These are phyloP conservation scores for Argya squamiceps DNA, from an alignment of 2,797 vertebrate species.

Conservation along the genomic window DNA sequence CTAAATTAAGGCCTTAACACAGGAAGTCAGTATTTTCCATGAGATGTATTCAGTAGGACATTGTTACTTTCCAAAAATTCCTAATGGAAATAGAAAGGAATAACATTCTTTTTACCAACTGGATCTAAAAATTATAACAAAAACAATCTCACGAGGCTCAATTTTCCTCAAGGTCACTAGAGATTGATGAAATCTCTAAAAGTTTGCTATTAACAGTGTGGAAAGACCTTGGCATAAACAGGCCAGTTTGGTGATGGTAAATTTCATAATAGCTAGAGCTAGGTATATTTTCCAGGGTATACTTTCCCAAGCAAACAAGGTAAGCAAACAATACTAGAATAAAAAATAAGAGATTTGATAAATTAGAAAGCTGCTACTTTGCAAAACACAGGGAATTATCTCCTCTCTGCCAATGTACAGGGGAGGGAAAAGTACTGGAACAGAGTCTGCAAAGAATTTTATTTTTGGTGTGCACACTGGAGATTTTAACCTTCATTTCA, in stretches of 20 bases:
- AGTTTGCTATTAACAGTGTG: background rate
- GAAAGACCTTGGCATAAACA: background rate
- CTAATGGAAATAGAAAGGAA: background rate
- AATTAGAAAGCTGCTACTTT: background rate
- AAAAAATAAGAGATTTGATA: background rate
- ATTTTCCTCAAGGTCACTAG: background rate
- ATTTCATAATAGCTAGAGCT: background rate
- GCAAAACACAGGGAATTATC: background rate
- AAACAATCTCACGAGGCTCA: background rate
- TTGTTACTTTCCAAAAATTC: background rate
- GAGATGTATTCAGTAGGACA: background rate
- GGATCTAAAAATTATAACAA: background rate
- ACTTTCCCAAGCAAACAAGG: background rate
- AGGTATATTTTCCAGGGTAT: background rate
- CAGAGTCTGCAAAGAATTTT: background rate
- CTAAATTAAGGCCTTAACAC: background rate
- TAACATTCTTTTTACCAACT: background rate
- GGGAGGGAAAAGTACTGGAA: background rate
- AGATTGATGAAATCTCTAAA: background rate
- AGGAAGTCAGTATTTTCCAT: background rate
- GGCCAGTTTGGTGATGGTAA: background rate
- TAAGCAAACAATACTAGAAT: background rate
- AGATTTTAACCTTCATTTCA: background rate
- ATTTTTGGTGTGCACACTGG: background rate
- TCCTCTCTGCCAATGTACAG: background rate